Evolutionary conservation across 2,113 vertebrate genomes (phyloP).

Genomic region (Psittacula cyanocephala): DNA sequence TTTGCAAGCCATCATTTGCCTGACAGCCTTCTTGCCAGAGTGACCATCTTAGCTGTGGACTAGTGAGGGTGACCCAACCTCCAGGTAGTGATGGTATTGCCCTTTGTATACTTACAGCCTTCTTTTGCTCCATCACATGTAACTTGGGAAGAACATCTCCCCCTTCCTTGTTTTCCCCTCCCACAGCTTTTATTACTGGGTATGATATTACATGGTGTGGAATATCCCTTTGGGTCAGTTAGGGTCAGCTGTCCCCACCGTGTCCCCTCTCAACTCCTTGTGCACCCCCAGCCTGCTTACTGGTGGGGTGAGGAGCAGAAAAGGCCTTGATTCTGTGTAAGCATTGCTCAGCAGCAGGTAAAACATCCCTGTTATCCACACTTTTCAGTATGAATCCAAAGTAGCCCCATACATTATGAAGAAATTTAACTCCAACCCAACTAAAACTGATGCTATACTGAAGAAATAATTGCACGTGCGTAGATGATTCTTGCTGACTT

Average conservation of each 20-base stretch:
- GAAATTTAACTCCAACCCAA: neutral
- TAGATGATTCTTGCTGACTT: neutral
- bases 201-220: neutral
- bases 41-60: neutral
- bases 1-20: neutral
- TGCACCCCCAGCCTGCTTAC: neutral
- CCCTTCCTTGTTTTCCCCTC: neutral
- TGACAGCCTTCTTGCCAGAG: neutral
- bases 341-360: neutral
- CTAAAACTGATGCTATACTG: neutral
- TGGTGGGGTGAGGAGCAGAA: neutral
- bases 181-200: neutral
- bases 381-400: neutral
- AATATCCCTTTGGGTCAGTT: neutral
- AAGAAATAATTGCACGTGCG: neutral
- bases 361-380: neutral
- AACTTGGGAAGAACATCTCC: neutral
- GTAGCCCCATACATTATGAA: neutral
- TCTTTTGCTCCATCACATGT: neutral
- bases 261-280: neutral
- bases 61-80: neutral
- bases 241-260: neutral
- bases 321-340: neutral
- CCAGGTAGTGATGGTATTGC: neutral
- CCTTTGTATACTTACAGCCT: neutral